A percentile compares a stretch with the other conserved stretches of the same genome.
Conservation (phyloP, 1,140 invertebrate genomes). For the Zophobas morio region DNA sequence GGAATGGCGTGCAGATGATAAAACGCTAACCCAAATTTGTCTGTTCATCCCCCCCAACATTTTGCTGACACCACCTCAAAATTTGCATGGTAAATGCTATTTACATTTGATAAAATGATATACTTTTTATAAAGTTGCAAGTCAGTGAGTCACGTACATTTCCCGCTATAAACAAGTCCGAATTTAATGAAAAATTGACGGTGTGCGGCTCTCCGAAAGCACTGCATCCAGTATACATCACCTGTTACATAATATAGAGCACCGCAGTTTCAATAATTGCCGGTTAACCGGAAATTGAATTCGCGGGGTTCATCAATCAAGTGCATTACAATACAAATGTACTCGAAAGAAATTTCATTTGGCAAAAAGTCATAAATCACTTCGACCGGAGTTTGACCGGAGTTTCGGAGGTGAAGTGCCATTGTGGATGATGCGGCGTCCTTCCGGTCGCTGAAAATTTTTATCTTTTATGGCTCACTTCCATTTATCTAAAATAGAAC, state of each 20-base stretch:
- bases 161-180: no score
- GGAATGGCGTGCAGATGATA: no score
- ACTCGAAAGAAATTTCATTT: slow-evolving; percentile 14
- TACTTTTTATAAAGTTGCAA: no score
- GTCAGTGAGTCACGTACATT: no score
- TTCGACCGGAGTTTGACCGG: slow-evolving; percentile 7
- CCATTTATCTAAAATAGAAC: slow-evolving; percentile 43
- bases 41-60: no score
- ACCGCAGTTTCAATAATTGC: slow-evolving; percentile 17
- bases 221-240: background rate
- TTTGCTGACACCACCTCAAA: no score
- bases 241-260: background rate
- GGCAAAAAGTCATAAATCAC: slow-evolving; percentile 21
- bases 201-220: background rate
- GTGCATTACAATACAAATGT: slow-evolving; percentile 7
- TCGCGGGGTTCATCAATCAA: slow-evolving; percentile 18
- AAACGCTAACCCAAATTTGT: no score
- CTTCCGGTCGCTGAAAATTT: slow-evolving; percentile 36
- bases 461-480: slow-evolving; percentile 39
- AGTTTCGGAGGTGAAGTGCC: slow-evolving; percentile 29
- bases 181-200: no score
- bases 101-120: no score
- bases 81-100: no score
- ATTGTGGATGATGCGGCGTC: slow-evolving; percentile 25
- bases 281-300: slow-evolving; percentile 25